Evolutionary conservation across 2,113 vertebrate genomes (phyloP), one percentile per base, ranked within the genome.

Genomic region (Rhinogobius similis): DNA sequence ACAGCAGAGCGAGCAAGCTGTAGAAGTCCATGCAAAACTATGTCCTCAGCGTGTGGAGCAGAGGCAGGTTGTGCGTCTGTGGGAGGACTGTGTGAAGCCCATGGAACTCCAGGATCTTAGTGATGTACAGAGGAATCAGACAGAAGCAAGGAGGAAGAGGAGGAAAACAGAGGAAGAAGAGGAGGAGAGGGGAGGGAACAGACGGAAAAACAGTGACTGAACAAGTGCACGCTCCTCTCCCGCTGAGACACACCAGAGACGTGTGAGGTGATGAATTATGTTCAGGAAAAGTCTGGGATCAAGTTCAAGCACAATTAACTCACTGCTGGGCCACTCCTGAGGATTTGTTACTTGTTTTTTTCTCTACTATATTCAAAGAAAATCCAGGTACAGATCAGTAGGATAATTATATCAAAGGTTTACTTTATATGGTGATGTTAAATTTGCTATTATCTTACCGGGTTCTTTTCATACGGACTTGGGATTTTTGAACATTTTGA

Each of bases 51-150:
- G 46, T 66, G 77, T 52, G 23, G n/a, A 71, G 18, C 56, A 69
- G 58, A 10, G 70, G 77, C 87, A 84, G 84, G 78, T 76, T 88
- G 82, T 38, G 59, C 69, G 74, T 77, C 79, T 1, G 79, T 32
- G 78, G 83, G 85, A 72, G 82, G 82, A 66, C 75, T 64, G 20
- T 82, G 83, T 79, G 82, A 75, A 80, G 83, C 64, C 75, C 64
- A 16, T 79, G 83, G 75, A 73, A 26, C 71, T 75, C 76, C 72
- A 52, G 1, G 50, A 62, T 81, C 65, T 67, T 78, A 84, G 84
- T 48, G 78, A 82, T 53, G 46, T 62, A 62, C 52, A 21, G 70
- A 75, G 71, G 78, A 71, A 70, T 18, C 55, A 29, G 14, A 58
- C 26, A 18, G 8, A 8, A 6, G 26, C n/a, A n/a, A n/a, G 38